phyloP scores from a whole-genome alignment of 1,140 invertebrate genomes.

The Nephila pilipes region DNA sequence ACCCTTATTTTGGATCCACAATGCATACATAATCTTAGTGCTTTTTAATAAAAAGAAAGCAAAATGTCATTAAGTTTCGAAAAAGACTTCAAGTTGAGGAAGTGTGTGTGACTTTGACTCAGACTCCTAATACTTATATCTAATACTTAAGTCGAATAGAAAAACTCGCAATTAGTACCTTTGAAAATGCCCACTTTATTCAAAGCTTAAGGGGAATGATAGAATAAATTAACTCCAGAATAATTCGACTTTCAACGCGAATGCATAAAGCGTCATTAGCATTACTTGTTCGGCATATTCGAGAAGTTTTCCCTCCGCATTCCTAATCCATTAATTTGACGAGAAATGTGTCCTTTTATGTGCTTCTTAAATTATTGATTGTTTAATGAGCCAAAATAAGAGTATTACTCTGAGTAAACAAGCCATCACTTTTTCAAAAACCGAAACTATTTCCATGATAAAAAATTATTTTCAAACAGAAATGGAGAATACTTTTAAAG shows the following conservation, averaged over 20 bases:
- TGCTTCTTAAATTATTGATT: constrained; percentile 4
- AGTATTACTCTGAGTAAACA: neutral
- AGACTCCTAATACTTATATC: too few relatives aligned
- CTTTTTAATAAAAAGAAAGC: too few relatives aligned
- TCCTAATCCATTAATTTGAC: constrained; percentile 65
- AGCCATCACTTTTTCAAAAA: neutral
- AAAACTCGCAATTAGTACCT: neutral
- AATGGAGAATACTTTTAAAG: too few relatives aligned
- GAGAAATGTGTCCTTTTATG: constrained; percentile 42
- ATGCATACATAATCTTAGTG: too few relatives aligned
- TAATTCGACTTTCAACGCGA: neutral
- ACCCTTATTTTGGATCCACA: too few relatives aligned
- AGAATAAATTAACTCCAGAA: neutral
- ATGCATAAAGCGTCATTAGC: constrained; percentile 61
- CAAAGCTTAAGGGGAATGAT: neutral
- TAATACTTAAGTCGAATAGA: too few relatives aligned
- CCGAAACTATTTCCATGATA: neutral
- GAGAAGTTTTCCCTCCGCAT: constrained; percentile 58
- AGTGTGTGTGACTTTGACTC: too few relatives aligned
- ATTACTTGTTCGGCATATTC: constrained; percentile 57
- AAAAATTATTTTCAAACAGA: too few relatives aligned
- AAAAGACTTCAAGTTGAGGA: too few relatives aligned
- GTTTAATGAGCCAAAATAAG: neutral
- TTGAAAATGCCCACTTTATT: neutral
- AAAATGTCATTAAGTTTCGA: too few relatives aligned